phyloP scores from a whole-genome alignment of 2,113 vertebrate species.

The Electrona antarctica region DNA sequence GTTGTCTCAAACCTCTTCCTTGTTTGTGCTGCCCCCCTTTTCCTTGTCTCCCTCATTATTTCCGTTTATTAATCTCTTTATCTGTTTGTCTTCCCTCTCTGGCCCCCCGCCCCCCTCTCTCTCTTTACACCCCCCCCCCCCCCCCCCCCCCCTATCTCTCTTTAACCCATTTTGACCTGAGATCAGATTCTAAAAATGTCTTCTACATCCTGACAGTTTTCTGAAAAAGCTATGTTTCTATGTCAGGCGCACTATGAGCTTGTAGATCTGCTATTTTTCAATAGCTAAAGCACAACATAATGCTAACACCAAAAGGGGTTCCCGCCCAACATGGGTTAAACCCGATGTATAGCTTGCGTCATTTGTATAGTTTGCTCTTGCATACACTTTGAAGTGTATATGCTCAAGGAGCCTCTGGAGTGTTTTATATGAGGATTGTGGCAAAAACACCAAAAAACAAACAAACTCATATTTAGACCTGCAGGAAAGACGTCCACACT shows the following conservation, averaged over 20 bases:
- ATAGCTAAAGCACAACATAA: no score
- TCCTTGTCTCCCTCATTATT: constrained; percentile 22
- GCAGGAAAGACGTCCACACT: constrained; percentile 48
- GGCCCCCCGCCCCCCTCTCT: not conserved
- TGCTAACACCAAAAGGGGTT: no score
- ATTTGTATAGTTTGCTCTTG: constrained; percentile 40
- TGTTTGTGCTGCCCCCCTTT: constrained; percentile 35
- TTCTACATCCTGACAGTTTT: no score
- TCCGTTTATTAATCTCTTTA: constrained; percentile 33
- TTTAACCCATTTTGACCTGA: no score
- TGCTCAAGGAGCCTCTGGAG: constrained; percentile 50
- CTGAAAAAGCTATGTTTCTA: no score
- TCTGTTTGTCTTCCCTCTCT: constrained; percentile 3
- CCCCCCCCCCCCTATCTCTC: not conserved
- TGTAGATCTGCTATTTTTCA: no score
- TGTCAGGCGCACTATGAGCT: no score
- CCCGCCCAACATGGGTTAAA: no score
- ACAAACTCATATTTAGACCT: constrained; percentile 27
- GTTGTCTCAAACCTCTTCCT: constrained; percentile 9
- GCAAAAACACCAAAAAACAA: constrained; percentile 35
- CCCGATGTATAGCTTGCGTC: not conserved
- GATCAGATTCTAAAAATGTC: no score
- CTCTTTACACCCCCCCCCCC: not conserved
- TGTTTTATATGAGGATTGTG: constrained; percentile 33
- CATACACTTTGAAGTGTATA: constrained; percentile 38